Base-by-base conservation (phyloP, 92 coral and sea anemone genomes). In the Siderastrea siderea region DNA sequence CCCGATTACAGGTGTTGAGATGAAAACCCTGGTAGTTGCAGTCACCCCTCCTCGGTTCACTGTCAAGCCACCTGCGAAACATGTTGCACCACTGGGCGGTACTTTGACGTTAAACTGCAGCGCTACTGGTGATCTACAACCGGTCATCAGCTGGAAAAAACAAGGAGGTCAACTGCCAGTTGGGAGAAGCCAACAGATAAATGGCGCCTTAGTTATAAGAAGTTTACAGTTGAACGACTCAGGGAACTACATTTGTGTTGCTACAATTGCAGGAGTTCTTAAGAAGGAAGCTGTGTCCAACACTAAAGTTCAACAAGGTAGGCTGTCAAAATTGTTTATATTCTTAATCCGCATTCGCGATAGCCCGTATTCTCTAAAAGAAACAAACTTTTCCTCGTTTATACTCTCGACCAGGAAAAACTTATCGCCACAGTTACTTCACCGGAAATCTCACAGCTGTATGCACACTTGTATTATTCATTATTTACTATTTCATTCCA, bases 11-110 rank as follows among this genome's bases (percentile, higher is more conserved):
- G 61, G 68, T 15, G 11, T 71, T 3, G 19, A 38, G 6, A 57
- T n/a, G 13, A 63, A 60, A 81, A 49, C 71, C 0, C 86, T 69
- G 59, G 3, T 88, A 0, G 53, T 81, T 50, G 78, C 81, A 0
- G 86, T 88, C 15, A 1, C 57, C 9, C 70, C 50, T 38, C 87
- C 91, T 8, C 14, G 51, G 12, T 88, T 88, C 77, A 75, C 70
- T 48, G 17, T 62, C 0, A 88, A 75, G 63, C 91, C 91, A 19
- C 69, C 87, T 15, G 52, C 15, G 19, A 50, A 3, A 5, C 9
- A n/a, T 26, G 52, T 14, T 19, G 70, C 7, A 12, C 6, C 5
- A 10, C 0, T 4, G 15, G 57, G 81, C 11, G 50, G 58, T 5
- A 43, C 7, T 14, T 13, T 84, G 55, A 75, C 50, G 67, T n/a